Percentiles rank a stretch among this genome's conserved stretches.
These are phyloP conservation scores for Condylura cristata DNA, from an alignment of 2,113 vertebrate genomes.

Conservation along the genomic window DNA sequence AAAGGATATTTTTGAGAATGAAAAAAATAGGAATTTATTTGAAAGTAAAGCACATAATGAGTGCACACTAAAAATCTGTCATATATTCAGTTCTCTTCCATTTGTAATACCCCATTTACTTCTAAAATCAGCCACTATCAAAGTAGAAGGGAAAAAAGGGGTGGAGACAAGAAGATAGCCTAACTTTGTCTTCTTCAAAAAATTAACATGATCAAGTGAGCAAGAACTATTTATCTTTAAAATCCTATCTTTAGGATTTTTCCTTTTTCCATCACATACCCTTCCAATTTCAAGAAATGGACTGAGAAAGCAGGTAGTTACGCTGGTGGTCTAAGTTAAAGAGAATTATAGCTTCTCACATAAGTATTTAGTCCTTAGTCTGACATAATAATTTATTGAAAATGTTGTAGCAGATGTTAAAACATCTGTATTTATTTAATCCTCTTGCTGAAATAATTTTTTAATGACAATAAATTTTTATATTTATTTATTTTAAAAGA, in stretches of 20 bases:
- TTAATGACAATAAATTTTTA: constrained; percentile 20
- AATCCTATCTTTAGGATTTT: no score
- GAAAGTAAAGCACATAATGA: neutral
- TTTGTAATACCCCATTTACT: neutral
- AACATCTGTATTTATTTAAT: neutral
- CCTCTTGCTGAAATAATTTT: neutral
- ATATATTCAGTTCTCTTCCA: neutral
- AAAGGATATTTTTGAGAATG: constrained; percentile 19
- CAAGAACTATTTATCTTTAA: neutral
- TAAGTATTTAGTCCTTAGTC: neutral
- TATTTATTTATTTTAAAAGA: no score
- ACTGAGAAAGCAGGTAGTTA: neutral
- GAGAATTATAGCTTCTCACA: neutral
- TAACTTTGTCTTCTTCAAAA: neutral
- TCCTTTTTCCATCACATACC: no score
- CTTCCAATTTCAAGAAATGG: neutral
- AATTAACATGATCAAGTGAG: neutral
- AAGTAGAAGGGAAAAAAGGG: neutral
- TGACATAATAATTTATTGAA: constrained; percentile 13
- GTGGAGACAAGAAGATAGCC: neutral
- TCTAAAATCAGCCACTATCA: constrained; percentile 5
- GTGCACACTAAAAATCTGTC: neutral
- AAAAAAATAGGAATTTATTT: neutral
- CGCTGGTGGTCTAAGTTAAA: neutral
- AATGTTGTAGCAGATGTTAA: neutral